Percentiles rank a stretch among this genome's conserved stretches.
phyloP scores from a whole-genome alignment of 1,140 invertebrate genomes.

The Bombyx mandarina region DNA sequence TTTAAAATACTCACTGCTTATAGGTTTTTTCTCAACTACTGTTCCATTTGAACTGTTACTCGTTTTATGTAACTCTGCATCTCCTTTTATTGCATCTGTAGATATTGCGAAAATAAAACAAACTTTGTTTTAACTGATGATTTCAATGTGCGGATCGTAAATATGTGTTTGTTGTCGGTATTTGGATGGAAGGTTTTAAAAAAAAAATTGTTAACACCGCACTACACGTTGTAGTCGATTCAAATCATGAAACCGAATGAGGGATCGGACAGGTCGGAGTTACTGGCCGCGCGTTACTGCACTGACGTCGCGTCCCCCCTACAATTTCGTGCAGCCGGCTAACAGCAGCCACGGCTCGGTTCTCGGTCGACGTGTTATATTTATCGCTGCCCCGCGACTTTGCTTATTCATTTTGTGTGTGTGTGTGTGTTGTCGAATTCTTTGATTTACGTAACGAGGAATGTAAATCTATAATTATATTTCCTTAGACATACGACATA shows the following conservation, averaged over 20 bases:
- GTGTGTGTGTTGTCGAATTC: too few relatives aligned
- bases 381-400: too few relatives aligned
- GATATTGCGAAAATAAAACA: constrained; percentile 54
- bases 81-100: constrained; percentile 61
- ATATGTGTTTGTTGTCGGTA: too few relatives aligned
- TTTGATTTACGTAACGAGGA: too few relatives aligned
- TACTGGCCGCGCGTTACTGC: constrained; percentile 19
- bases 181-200: too few relatives aligned
- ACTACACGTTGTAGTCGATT: constrained; percentile 13
- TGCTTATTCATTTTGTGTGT: too few relatives aligned
- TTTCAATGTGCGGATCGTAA: too few relatives aligned
- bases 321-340: too few relatives aligned
- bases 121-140: constrained; percentile 18
- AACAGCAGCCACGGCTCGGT: constrained; percentile 16
- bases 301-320: constrained; percentile 31
- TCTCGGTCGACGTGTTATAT: constrained; percentile 6
- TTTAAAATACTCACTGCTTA: constrained; percentile 57
- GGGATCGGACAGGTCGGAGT: constrained; percentile 24
- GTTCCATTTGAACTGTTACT: constrained; percentile 49
- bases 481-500: too few relatives aligned
- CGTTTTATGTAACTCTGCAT: constrained; percentile 59
- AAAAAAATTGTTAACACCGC: too few relatives aligned
- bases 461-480: too few relatives aligned
- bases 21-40: constrained; percentile 49
- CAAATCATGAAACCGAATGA: constrained; percentile 35